Evolutionary conservation across 2,888 invertebrate genomes (phyloP).

Genomic region (Stenolophus ochropezus): DNA sequence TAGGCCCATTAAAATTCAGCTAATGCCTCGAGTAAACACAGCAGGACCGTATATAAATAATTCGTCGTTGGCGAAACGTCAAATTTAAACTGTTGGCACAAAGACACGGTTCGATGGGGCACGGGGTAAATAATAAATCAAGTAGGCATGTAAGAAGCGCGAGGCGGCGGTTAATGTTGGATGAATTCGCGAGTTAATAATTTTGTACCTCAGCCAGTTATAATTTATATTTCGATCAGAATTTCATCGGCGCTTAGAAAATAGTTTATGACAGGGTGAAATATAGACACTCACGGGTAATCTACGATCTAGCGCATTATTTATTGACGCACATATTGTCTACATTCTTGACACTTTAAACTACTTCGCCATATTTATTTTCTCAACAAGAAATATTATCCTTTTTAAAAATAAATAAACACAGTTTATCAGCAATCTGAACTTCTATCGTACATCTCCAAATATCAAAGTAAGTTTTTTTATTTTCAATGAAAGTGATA

Average conservation of each 20-base stretch:
- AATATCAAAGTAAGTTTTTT: too few species aligned
- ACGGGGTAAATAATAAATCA: neutral
- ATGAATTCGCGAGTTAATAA: slow-evolving; percentile 39
- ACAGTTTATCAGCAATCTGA: too few species aligned
- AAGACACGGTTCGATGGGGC: neutral
- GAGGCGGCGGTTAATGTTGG: slow-evolving; percentile 2
- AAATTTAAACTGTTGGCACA: neutral
- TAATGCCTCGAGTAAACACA: neutral
- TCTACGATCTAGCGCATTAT: neutral
- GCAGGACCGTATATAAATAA: neutral
- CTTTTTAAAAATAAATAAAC: neutral
- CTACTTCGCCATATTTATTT: neutral
- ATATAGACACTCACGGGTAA: neutral
- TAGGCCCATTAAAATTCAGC: neutral
- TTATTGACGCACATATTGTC: neutral
- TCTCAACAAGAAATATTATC: neutral
- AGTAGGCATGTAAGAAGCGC: neutral
- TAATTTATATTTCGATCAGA: slow-evolving; percentile 28
- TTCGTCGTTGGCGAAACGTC: neutral
- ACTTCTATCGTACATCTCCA: too few species aligned
- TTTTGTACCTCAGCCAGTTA: slow-evolving; percentile 3
- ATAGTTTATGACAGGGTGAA: slow-evolving; percentile 27
- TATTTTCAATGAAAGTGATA: too few species aligned
- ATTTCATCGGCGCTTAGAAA: slow-evolving; percentile 11
- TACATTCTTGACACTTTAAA: neutral